Evolutionary conservation across 2,797 vertebrate species (phyloP).

Genomic region (Xiphorhynchus erythropygius): DNA sequence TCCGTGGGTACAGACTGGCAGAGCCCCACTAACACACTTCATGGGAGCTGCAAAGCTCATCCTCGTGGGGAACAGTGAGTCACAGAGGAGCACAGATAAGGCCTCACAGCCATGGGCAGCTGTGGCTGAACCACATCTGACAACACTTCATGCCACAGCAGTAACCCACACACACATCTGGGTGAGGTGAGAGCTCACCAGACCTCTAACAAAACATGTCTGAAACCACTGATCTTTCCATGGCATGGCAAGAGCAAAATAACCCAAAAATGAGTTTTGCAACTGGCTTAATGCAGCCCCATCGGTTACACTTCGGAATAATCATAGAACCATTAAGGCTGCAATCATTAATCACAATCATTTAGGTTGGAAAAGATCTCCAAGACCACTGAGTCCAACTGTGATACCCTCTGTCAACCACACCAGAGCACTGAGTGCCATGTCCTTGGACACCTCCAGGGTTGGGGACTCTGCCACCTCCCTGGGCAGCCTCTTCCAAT

Average conservation of each 20-base stretch:
- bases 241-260: background rate
- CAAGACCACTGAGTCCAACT: background rate
- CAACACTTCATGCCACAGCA: background rate
- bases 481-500: background rate
- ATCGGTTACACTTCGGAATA: background rate
- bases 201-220: background rate
- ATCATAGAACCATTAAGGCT: background rate
- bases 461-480: background rate
- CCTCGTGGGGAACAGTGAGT: background rate
- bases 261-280: background rate
- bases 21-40: constrained; percentile 13
- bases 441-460: rapidly evolving
- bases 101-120: background rate
- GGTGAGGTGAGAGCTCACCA: background rate
- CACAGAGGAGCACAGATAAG: background rate
- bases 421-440: background rate
- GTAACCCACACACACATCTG: rapidly evolving
- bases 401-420: background rate
- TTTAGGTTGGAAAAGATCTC: background rate
- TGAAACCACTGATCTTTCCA: rapidly evolving
- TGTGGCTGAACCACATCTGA: rapidly evolving
- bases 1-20: background rate
- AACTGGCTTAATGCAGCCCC: background rate
- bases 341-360: background rate
- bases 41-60: background rate